These are phyloP conservation scores for Bagarius yarrelli DNA, from an alignment of 2,113 vertebrate species.

Conservation along the genomic window DNA sequence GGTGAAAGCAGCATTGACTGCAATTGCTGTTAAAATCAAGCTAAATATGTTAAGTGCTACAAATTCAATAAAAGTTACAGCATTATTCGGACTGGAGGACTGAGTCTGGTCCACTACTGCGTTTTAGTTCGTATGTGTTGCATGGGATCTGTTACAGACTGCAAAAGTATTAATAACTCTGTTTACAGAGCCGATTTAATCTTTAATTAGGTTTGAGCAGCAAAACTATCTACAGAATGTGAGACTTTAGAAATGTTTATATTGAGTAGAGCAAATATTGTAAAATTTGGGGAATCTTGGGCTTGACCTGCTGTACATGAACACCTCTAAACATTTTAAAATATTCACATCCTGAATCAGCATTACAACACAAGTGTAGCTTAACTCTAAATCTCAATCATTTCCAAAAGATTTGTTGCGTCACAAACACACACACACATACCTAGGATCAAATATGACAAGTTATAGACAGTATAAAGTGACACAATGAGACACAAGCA, in stretches of 20 bases:
- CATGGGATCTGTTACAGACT: neutral
- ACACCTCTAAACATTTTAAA: conserved; percentile 6
- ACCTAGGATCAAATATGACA: conserved; percentile 3
- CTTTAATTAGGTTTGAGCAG: neutral
- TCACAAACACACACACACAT: neutral
- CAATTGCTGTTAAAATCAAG: conserved; percentile 23
- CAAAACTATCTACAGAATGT: neutral
- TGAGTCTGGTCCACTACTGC: conserved; percentile 43
- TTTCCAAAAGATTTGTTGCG: neutral
- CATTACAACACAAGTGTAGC: neutral
- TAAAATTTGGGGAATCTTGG: neutral
- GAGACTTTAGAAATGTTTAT: neutral
- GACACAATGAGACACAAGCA: conserved; percentile 4
- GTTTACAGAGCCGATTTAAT: neutral
- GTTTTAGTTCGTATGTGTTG: neutral
- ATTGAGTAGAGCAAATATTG: neutral
- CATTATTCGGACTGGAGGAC: conserved; percentile 9
- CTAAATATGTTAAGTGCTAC: conserved; percentile 14
- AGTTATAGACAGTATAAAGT: neutral
- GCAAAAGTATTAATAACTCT: neutral
- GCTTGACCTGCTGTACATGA: conserved; percentile 19
- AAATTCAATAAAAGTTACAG: conserved; percentile 11
- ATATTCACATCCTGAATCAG: neutral
- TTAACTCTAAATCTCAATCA: conserved; percentile 16
- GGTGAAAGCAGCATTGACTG: conserved; percentile 6